These are phyloP conservation scores for Caenorhabditis latens DNA, from an alignment of 1,140 invertebrate species.

Conservation along the genomic window DNA sequence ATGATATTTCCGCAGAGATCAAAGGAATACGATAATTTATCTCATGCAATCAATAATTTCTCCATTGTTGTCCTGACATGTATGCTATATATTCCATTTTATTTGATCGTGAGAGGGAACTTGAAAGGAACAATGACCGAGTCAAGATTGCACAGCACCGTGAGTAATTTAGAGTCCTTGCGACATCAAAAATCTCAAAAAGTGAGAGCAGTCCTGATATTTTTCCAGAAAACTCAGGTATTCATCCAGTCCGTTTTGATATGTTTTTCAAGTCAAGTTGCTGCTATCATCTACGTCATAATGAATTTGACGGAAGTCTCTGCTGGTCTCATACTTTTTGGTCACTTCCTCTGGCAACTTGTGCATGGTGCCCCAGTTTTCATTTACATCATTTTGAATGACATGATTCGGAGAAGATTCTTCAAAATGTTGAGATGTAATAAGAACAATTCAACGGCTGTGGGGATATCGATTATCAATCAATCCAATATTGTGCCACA, in stretches of 20 bases:
- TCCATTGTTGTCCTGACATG: not conserved
- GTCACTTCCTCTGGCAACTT: not conserved
- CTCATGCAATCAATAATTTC: conserved; percentile 5
- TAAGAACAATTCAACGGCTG: not conserved
- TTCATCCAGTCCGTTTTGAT: not conserved
- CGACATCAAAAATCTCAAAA: no score
- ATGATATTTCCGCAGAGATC: conserved; percentile 9
- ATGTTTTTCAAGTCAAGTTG: not conserved
- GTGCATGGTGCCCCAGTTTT: conserved; percentile 5
- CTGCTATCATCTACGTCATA: conserved; percentile 13
- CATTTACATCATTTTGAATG: conserved; percentile 5
- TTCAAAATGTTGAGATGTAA: not conserved
- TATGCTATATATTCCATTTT: conserved; percentile 7
- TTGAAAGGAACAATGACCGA: not conserved
- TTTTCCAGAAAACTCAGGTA: not conserved
- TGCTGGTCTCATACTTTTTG: not conserved
- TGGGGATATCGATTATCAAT: not conserved
- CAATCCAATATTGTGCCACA: not conserved
- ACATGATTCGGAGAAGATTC: conserved; percentile 4
- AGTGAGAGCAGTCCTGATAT: no score
- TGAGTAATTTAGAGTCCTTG: not conserved
- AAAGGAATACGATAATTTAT: conserved; percentile 3
- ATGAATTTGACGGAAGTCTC: not conserved
- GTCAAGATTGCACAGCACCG: not conserved
- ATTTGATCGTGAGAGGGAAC: not conserved